Percentiles rank a stretch among this genome's conserved stretches.
Evolutionary conservation across 2,888 invertebrate species (phyloP).

Genomic region (Andricus quercusramuli): DNA sequence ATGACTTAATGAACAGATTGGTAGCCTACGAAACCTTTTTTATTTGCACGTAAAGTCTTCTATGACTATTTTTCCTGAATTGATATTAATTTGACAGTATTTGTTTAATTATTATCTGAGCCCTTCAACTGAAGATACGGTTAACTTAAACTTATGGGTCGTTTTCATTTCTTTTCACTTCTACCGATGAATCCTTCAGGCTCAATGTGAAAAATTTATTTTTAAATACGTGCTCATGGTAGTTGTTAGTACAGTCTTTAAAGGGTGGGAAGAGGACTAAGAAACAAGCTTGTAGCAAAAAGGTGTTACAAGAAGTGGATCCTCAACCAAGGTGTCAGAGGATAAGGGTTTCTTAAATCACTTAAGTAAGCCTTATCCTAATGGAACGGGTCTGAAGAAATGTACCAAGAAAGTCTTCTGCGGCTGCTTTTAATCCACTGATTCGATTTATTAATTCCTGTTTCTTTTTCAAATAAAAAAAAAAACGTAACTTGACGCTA

Average conservation of each 20-base stretch:
- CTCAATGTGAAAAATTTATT: background rate
- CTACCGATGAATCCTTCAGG: background rate
- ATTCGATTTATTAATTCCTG: background rate
- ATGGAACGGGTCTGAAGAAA: constrained; percentile 48
- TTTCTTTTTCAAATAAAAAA: too few species aligned
- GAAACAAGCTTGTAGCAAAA: background rate
- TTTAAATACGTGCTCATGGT: background rate
- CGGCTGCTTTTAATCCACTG: background rate
- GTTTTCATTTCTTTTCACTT: background rate
- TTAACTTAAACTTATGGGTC: too few species aligned
- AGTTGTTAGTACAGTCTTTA: background rate
- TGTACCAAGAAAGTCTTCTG: background rate
- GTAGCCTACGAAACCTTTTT: too few species aligned
- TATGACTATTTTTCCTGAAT: too few species aligned
- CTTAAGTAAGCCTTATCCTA: constrained; percentile 60
- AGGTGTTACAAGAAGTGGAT: background rate
- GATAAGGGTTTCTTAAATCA: constrained; percentile 60
- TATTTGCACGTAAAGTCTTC: too few species aligned
- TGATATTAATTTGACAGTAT: too few species aligned
- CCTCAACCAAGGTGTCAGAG: constrained; percentile 46
- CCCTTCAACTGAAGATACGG: too few species aligned
- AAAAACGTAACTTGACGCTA: too few species aligned
- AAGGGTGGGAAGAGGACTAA: background rate
- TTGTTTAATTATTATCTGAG: too few species aligned
- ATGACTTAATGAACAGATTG: too few species aligned